A percentile compares a stretch with the other conserved stretches of the same genome.
Conservation (phyloP, 2,888 invertebrate species). For the Megalurothrips usitatus region DNA sequence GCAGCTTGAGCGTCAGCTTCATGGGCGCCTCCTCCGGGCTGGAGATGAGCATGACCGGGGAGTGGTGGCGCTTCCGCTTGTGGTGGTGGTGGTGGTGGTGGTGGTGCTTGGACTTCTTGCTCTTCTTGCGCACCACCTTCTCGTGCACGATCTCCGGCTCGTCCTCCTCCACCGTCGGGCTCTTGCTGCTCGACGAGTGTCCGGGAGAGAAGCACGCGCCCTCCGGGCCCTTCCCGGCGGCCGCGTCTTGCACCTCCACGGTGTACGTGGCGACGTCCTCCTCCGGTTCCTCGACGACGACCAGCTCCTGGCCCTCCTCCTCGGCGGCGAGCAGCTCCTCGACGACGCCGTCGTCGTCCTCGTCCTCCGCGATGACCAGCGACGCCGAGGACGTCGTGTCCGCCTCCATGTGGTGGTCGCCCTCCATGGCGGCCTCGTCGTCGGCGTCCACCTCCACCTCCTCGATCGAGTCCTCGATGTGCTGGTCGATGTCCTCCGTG, state of each 20-base stretch:
- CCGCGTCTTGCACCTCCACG: background rate
- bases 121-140: constrained; percentile 34
- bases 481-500: background rate
- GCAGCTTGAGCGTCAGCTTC: background rate
- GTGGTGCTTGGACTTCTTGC: constrained; percentile 39
- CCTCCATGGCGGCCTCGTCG: background rate
- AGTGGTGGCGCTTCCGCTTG: constrained; percentile 38
- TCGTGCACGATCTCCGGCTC: constrained; percentile 10
- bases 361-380: constrained; percentile 1
- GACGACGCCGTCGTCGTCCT: constrained; percentile 2
- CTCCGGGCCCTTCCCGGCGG: background rate
- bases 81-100: constrained; percentile 40
- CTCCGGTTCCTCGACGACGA: background rate
- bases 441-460: background rate
- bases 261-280: background rate
- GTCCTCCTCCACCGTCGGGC: background rate
- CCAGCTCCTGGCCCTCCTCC: constrained; percentile 4
- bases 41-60: constrained; percentile 31
- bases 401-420: background rate
- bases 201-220: background rate
- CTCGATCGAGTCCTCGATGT: background rate
- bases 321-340: constrained; percentile 7
- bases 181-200: background rate
- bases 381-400: background rate
- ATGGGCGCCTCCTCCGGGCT: background rate